These are phyloP conservation scores for Aldrovandia affinis DNA, from an alignment of 2,797 vertebrate genomes.

Conservation along the genomic window DNA sequence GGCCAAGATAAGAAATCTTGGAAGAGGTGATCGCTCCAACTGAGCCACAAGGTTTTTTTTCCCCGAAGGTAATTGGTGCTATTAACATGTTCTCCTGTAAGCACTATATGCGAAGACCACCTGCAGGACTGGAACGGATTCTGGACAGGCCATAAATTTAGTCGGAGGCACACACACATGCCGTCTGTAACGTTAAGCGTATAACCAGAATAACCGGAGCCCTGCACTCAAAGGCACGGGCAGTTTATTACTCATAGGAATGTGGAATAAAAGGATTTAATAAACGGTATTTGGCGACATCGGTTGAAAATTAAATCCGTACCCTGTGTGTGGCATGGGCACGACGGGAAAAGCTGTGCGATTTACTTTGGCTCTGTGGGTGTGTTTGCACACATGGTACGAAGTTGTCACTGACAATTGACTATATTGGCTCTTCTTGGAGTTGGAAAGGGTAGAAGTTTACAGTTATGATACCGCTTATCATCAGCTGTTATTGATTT, in stretches of 20 bases:
- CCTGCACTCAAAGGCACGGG: neutral
- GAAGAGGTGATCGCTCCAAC: slow-evolving; percentile 25
- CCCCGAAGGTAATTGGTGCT: slow-evolving; percentile 32
- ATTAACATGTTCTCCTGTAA: slow-evolving; percentile 16
- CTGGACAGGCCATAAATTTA: slow-evolving; percentile 6
- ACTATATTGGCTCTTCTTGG: neutral
- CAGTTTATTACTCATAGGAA: slow-evolving; percentile 10
- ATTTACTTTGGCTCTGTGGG: neutral
- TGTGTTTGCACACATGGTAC: neutral
- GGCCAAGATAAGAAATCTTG: slow-evolving; percentile 35
- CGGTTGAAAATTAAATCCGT: neutral
- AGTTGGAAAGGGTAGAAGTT: too few species aligned
- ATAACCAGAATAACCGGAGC: neutral
- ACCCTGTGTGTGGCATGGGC: neutral
- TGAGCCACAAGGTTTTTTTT: slow-evolving; percentile 21
- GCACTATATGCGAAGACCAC: slow-evolving; percentile 30
- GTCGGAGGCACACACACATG: neutral
- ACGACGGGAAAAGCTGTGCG: neutral
- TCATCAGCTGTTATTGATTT: too few species aligned
- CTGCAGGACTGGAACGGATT: slow-evolving; percentile 18
- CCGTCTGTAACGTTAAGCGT: neutral
- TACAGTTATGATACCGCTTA: too few species aligned
- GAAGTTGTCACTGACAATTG: neutral
- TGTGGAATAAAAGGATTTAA: neutral
- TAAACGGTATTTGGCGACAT: neutral